Percentiles rank a stretch among this genome's conserved stretches.
Evolutionary conservation across 1,140 invertebrate genomes (phyloP).

Genomic region (Drosophila trapezifrons): DNA sequence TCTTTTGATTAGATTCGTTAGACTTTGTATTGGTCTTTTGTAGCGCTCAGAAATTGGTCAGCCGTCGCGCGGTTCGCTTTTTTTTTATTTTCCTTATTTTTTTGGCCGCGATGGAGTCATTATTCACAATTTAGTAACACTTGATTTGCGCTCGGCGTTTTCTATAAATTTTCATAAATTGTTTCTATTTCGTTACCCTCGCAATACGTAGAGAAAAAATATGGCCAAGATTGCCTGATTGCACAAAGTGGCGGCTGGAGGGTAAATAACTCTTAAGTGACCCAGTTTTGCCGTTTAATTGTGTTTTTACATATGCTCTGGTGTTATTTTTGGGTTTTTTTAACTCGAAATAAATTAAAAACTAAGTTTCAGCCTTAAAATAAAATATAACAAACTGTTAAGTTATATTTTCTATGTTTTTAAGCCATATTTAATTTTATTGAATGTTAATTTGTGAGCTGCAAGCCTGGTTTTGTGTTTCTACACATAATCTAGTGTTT

Average conservation of each 20-base stretch:
- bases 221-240: constrained; percentile 40
- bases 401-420: no score
- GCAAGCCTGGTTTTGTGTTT: no score
- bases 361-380: no score
- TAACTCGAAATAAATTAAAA: no score
- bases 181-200: constrained; percentile 47
- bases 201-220: constrained; percentile 22
- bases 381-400: no score
- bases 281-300: constrained; percentile 39
- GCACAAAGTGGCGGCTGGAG: constrained; percentile 35
- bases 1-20: constrained; percentile 83
- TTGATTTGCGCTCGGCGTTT: constrained; percentile 79
- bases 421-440: no score
- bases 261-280: constrained; percentile 22
- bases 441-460: no score
- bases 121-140: constrained; percentile 83
- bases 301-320: not conserved
- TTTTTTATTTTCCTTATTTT: not conserved
- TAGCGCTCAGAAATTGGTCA: constrained; percentile 64
- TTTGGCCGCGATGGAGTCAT: constrained; percentile 66
- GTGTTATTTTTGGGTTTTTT: not conserved
- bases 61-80: constrained; percentile 10
- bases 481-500: no score
- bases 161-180: constrained; percentile 77
- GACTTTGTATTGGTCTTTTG: constrained; percentile 77